These are phyloP conservation scores for Ctenicera cuprea DNA, from an alignment of 2,888 invertebrate species.

Conservation along the genomic window DNA sequence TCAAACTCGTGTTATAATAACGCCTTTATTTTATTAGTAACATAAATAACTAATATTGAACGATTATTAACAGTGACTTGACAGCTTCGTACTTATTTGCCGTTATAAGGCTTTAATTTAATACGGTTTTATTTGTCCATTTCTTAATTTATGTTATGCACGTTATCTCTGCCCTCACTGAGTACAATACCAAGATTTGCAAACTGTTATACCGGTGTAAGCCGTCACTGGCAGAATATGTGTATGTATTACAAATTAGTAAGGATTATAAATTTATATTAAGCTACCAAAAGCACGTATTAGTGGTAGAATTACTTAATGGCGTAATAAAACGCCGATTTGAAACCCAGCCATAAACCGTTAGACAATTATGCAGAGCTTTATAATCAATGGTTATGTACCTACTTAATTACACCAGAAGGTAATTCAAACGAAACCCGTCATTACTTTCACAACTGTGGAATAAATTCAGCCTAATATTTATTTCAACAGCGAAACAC, in stretches of 20 bases:
- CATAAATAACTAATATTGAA: too few relatives aligned
- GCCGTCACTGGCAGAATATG: slow-evolving; percentile 6
- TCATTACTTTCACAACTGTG: neutral
- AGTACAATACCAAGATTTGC: too few relatives aligned
- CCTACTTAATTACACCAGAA: neutral
- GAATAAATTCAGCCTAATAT: neutral
- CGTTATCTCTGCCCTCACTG: too few relatives aligned
- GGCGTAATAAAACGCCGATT: slow-evolving; percentile 32
- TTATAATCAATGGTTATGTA: slow-evolving; percentile 39
- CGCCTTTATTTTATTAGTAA: too few relatives aligned
- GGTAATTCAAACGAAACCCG: slow-evolving; percentile 2
- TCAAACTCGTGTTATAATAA: too few relatives aligned
- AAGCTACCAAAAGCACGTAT: slow-evolving; percentile 34
- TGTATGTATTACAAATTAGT: slow-evolving; percentile 9
- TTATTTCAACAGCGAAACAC: too few relatives aligned
- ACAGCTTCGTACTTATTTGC: too few relatives aligned
- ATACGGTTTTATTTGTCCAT: too few relatives aligned
- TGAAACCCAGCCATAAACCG: slow-evolving; percentile 20
- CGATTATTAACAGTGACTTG: too few relatives aligned
- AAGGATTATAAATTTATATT: slow-evolving; percentile 28
- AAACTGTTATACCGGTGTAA: neutral
- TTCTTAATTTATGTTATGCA: too few relatives aligned
- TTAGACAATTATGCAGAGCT: slow-evolving; percentile 34
- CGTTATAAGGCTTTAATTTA: too few relatives aligned
- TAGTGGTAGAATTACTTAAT: slow-evolving; percentile 32